phyloP scores from a whole-genome alignment of 2,888 invertebrate species.

The Heliconius aoede region DNA sequence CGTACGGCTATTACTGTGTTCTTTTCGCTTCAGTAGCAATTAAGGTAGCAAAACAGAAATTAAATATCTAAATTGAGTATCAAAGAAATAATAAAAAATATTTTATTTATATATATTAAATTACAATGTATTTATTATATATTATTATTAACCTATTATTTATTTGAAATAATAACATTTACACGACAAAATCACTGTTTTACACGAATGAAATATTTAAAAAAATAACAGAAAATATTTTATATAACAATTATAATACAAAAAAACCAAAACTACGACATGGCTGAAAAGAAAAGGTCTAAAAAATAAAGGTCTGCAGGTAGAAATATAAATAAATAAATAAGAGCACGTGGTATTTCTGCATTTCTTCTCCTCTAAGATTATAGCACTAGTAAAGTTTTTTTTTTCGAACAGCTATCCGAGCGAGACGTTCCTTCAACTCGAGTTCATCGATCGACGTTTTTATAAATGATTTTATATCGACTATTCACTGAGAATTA shows the following conservation, averaged over 20 bases:
- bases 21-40: neutral
- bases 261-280: neutral
- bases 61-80: neutral
- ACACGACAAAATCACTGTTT: no score
- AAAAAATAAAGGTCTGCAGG: neutral
- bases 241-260: no score
- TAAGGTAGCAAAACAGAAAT: neutral
- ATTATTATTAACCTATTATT: no score
- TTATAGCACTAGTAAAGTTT: constrained; percentile 15
- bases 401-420: constrained; percentile 60
- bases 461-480: constrained; percentile 56
- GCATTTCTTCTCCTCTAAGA: constrained; percentile 21
- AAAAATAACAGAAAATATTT: no score
- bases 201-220: no score
- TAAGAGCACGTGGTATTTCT: constrained; percentile 14
- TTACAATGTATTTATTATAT: no score
- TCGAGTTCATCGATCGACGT: constrained; percentile 74
- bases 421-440: constrained; percentile 80
- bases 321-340: constrained; percentile 3
- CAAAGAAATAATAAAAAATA: neutral
- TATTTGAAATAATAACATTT: no score
- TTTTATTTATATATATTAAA: neutral
- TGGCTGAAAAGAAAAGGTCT: neutral
- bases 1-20: neutral
- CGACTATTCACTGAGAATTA: constrained; percentile 39